Evolutionary conservation across 2,113 vertebrate genomes (phyloP).

Genomic region (Micromys minutus): DNA sequence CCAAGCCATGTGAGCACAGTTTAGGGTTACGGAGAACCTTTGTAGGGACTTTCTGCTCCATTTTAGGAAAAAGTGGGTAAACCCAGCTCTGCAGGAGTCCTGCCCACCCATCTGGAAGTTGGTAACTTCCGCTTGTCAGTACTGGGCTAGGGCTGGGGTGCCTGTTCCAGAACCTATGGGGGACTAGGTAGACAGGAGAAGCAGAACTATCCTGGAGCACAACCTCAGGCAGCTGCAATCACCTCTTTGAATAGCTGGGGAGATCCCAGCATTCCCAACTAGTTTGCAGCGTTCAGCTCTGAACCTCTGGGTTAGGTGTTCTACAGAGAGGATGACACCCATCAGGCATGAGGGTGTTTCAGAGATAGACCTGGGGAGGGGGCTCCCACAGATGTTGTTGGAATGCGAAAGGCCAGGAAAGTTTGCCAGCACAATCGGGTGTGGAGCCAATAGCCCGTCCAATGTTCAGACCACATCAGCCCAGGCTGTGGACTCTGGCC

Average conservation of each 20-base stretch:
- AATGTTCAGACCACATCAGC: not conserved
- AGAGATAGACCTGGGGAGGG: not conserved
- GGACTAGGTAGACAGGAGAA: not conserved
- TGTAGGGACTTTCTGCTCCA: too few species aligned
- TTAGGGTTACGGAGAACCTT: fast-evolving
- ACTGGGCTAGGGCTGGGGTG: not conserved
- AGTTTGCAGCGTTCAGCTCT: not conserved
- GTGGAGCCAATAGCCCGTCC: not conserved
- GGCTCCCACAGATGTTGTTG: not conserved
- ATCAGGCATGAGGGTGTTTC: not conserved
- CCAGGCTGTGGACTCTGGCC: not conserved
- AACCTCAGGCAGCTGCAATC: not conserved
- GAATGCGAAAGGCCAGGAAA: fast-evolving
- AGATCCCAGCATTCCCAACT: not conserved
- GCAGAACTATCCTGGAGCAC: fast-evolving
- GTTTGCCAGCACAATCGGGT: not conserved
- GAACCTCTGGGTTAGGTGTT: fast-evolving
- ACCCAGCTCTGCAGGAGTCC: not conserved
- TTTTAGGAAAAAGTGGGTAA: not conserved
- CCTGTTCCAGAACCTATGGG: fast-evolving
- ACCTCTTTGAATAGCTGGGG: fast-evolving
- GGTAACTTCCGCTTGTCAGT: not conserved
- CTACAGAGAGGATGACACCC: fast-evolving
- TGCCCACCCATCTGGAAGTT: not conserved
- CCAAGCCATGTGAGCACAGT: fast-evolving